Percentiles rank a stretch among this genome's conserved stretches.
Conservation (phyloP, 2,113 vertebrate genomes). For the Gorsachius goisagi region DNA sequence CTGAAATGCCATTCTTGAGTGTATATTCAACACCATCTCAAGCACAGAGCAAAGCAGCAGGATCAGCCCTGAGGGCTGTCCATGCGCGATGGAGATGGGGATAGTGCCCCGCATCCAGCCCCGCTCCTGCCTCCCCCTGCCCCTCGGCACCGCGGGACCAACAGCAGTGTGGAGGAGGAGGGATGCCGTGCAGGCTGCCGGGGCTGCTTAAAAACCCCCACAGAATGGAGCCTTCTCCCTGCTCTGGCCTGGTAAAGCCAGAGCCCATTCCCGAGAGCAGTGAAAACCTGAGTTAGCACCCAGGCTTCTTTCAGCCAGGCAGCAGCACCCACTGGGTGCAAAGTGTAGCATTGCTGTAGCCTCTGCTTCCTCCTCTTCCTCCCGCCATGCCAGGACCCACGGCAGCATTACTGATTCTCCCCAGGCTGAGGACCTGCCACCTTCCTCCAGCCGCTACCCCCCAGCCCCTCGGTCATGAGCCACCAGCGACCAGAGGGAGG, state of each 20-base stretch:
- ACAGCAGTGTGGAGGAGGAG: neutral
- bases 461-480: neutral
- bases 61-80: neutral
- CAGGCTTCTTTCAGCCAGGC: neutral
- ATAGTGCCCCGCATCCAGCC: neutral
- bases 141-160: neutral
- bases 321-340: neutral
- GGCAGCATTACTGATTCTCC: neutral
- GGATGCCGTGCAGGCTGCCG: neutral
- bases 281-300: neutral
- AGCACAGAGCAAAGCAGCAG: neutral
- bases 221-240: neutral
- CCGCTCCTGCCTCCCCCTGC: neutral
- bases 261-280: neutral
- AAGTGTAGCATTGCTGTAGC: accelerated
- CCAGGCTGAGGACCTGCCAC: neutral
- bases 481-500: neutral
- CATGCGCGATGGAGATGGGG: accelerated
- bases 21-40: neutral
- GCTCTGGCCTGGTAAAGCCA: neutral
- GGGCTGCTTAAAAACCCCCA: neutral
- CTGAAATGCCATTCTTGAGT: neutral
- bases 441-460: neutral
- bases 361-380: neutral
- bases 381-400: neutral